phyloP scores from a whole-genome alignment of 2,113 vertebrate species.

The Grantiella picta region DNA sequence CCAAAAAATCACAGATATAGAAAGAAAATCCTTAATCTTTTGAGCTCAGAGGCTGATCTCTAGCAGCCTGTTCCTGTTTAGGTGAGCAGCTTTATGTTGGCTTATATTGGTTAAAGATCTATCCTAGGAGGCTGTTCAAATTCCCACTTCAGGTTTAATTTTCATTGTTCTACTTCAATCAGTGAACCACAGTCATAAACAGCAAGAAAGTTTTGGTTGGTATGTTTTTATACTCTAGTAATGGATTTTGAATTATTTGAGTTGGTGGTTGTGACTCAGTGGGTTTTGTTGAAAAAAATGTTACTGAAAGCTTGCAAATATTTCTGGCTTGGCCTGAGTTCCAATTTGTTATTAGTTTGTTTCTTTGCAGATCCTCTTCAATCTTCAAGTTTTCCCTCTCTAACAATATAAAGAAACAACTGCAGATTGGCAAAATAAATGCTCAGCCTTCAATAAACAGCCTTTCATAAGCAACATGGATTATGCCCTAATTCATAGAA shows the following conservation, averaged over 20 bases:
- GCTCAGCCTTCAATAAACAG: not conserved
- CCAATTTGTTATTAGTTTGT: not conserved
- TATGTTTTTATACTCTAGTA: not conserved
- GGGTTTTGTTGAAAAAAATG: not conserved
- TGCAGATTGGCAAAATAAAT: not conserved
- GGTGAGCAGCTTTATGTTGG: not conserved
- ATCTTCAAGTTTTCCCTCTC: not conserved
- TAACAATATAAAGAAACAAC: not conserved
- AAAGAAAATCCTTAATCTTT: not conserved
- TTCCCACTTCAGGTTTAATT: not conserved
- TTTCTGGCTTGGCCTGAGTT: not conserved
- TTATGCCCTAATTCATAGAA: not conserved
- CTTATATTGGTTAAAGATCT: not conserved
- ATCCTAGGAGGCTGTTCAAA: not conserved
- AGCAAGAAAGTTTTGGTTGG: not conserved
- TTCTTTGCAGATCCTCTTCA: not conserved
- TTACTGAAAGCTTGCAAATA: not conserved
- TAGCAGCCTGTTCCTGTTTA: not conserved
- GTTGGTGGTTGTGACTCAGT: not conserved
- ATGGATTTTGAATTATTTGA: not conserved
- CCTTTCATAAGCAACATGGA: not conserved
- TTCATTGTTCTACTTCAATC: not conserved
- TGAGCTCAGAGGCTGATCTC: not conserved
- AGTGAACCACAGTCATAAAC: not conserved
- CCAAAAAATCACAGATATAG: not conserved